Base-by-base conservation (phyloP, 1,140 invertebrate species). In the Philotrypesis tridentata region DNA sequence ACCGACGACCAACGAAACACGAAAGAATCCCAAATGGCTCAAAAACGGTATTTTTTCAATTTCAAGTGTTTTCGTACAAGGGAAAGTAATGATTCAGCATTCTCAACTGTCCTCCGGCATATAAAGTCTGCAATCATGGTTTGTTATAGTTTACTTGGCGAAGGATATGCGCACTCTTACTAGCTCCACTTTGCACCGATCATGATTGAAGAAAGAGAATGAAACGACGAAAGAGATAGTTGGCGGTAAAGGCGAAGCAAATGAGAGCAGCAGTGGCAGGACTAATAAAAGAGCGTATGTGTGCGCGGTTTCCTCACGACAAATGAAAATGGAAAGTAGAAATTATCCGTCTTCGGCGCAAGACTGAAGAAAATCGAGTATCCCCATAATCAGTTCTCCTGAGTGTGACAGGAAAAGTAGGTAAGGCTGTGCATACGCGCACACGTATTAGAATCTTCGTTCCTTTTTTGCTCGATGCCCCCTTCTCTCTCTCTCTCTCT, bases 241-340 rank as follows among this genome's bases (percentile, higher is more conserved):
- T 55, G 33, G 14, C 63, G 55, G 78, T 72, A 79, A 5, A 9
- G 68, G 68, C 68, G 43, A 71, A 33, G 27, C 43, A 43, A 73
- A 73, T 33, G 79, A 65, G 79, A 80, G 55, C 55, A 73, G 21
- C 23, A 25, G 17, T 3, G 6, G 9, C 27, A 31, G 8, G 29
- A 55, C 48, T 48, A 68, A 68, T 78, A 78, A 68, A n/a, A 23
- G 40, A 25, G 37, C 60, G n/a, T n/a, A 17, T 7, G 27, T n/a
- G 67, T 70, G n/a, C 23, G n/a, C 33, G n/a, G 40, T 55, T 79
- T 17, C 75, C 55, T 77, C 43, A 21, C 77, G 67, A 79, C 43
- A 79, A 70, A 79, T 78, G 74, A 78, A 82, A 82, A 82, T 82
- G 74, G 80, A 82, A 72, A 82, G 80, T 82, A 11, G 67, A 82